Conservation (phyloP, 2,888 invertebrate genomes). For the Blera fallax region DNA sequence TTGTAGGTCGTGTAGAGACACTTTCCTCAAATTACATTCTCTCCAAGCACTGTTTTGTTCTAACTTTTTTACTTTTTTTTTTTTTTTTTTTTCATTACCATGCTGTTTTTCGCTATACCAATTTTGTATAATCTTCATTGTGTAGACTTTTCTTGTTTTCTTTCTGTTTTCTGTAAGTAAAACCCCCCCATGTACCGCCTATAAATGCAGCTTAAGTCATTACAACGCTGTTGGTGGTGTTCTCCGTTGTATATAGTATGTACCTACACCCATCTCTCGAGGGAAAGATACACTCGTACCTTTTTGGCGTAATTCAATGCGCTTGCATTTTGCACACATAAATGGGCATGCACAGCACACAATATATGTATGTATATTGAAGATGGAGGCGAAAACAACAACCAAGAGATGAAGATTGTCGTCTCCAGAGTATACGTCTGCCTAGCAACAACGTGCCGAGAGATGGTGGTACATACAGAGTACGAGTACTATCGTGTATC, state of each 20-base stretch:
- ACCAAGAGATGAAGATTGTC: slow-evolving; percentile 42
- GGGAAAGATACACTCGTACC: slow-evolving; percentile 36
- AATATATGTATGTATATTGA: slow-evolving; percentile 29
- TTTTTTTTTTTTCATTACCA: slow-evolving; percentile 13
- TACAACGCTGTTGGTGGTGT: slow-evolving; percentile 60
- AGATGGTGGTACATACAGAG: background rate
- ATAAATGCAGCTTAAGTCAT: slow-evolving; percentile 48
- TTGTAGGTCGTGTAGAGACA: slow-evolving; percentile 48
- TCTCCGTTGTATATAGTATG: slow-evolving; percentile 22
- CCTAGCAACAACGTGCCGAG: slow-evolving; percentile 47
- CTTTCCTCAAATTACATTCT: slow-evolving; percentile 60
- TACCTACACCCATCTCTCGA: slow-evolving; percentile 18
- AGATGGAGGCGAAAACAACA: slow-evolving; percentile 58
- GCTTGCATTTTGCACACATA: slow-evolving; percentile 66
- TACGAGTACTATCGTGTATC: slow-evolving; percentile 7
- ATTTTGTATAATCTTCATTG: slow-evolving; percentile 62
- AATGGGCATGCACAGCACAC: slow-evolving; percentile 56
- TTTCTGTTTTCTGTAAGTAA: background rate
- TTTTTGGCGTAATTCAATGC: slow-evolving; percentile 50
- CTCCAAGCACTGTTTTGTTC: slow-evolving; percentile 32
- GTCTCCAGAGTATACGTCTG: slow-evolving; percentile 24
- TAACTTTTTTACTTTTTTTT: slow-evolving; percentile 26
- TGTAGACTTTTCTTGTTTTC: slow-evolving; percentile 33
- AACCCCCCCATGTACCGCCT: background rate
- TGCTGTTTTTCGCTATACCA: slow-evolving; percentile 44